Base-by-base conservation (phyloP, 2,797 vertebrate species). In the Danio kyathit region DNA sequence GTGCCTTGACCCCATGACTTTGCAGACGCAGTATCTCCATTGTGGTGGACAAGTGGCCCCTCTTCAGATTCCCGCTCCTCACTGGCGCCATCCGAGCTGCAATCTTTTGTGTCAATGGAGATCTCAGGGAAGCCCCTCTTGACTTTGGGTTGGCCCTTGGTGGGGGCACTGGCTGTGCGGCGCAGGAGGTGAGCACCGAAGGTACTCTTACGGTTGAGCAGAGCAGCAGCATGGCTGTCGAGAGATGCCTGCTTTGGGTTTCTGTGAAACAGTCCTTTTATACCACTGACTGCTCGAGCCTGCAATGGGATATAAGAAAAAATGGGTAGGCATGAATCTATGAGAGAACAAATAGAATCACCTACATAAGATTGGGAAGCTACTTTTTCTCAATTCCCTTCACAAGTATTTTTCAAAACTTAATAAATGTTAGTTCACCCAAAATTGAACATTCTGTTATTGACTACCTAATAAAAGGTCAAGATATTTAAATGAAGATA, bases 191-290 rank as follows among this genome's bases (percentile, higher is more conserved):
- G 95, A 89, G 96, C 96, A 83, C 96, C 97, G 87, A 99, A 97
- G 11, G 97, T 95, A 86, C 95, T 94, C 92, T 97, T 98, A 95
- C 93, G 95, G 81, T 86, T 93, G 92, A 92, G 96, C 89, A 95
- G 96, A 82, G 92, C 97, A 99, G 93, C 97, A 99, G 94, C 97
- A 97, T 96, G 97, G 96, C 98, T 98, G 97, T 99, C 98, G 88
- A 99, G 97, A 73, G 98, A 99, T 89, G 95, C 89, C 88, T 98
- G 97, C 93, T 99, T 99, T 96, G 97, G 95, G 94, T 95, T 98
- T 95, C 96, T 97, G 94, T 98, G 96, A 93, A 99, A 99, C 80
- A 99, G 95, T 79, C 97, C 96, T 96, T 98, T 99, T 95, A 99
- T 96, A 91, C 98, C 97, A 89, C 95, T 95, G 92, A 92, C 93